phyloP scores from a whole-genome alignment of 2,888 invertebrate genomes.

The Latrodectus elegans region DNA sequence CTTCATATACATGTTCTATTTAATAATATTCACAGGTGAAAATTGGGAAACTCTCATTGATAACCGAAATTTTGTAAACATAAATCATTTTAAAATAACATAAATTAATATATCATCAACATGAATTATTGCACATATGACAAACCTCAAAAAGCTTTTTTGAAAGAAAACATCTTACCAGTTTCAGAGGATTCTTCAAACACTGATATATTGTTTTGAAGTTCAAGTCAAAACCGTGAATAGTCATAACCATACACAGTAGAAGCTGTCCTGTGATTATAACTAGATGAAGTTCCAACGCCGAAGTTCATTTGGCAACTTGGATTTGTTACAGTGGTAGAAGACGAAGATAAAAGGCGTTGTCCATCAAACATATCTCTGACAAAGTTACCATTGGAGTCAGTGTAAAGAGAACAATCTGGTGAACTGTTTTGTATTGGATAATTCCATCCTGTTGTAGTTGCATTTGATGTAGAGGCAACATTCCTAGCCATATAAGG shows the following conservation, averaged over 20 bases:
- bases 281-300: constrained; percentile 34
- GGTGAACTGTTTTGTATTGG: constrained; percentile 73
- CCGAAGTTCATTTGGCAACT: constrained; percentile 68
- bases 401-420: constrained; percentile 60
- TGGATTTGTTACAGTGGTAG: constrained; percentile 50
- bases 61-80: no score
- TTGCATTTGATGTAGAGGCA: constrained; percentile 31
- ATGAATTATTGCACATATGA: neutral
- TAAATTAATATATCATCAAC: neutral
- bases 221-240: constrained; percentile 56
- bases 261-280: constrained; percentile 61
- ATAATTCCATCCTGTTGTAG: constrained; percentile 57
- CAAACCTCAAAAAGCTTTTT: constrained; percentile 4
- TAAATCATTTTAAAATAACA: no score
- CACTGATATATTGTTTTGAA: constrained; percentile 21
- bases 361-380: constrained; percentile 68
- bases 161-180: constrained; percentile 55
- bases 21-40: no score
- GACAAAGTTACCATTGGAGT: constrained; percentile 56
- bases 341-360: constrained; percentile 49
- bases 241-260: constrained; percentile 65
- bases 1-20: no score
- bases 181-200: constrained; percentile 34
- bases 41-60: no score
- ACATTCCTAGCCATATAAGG: constrained; percentile 49